A percentile compares a stretch with the other conserved stretches of the same genome.
Evolutionary conservation across 1,140 invertebrate species (phyloP).

Genomic region (Zophobas morio): DNA sequence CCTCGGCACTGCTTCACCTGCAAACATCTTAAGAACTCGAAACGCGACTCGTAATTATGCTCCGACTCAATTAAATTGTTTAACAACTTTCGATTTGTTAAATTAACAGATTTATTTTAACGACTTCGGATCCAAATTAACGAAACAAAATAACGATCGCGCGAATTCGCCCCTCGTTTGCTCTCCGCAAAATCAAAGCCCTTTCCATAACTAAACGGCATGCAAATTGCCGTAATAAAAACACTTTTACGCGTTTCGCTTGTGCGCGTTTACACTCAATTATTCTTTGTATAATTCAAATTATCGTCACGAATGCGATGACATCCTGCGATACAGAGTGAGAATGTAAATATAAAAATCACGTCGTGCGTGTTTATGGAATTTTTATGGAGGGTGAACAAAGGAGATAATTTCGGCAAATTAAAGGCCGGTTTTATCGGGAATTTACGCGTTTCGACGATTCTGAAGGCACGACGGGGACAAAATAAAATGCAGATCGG

Average conservation of each 20-base stretch:
- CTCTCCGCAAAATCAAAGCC: neutral
- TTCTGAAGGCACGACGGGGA: too few species aligned
- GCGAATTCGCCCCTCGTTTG: neutral
- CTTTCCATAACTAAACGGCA: slow-evolving; percentile 11
- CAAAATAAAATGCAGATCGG: too few species aligned
- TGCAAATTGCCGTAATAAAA: slow-evolving; percentile 35
- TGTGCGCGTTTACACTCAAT: slow-evolving; percentile 31
- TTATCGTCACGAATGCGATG: slow-evolving; percentile 26
- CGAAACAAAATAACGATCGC: too few species aligned
- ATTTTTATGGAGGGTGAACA: neutral
- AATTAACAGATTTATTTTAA: slow-evolving; percentile 7
- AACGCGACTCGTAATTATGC: slow-evolving; percentile 32
- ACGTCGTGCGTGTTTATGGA: neutral
- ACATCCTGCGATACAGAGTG: slow-evolving; percentile 5
- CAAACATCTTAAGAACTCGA: slow-evolving; percentile 35
- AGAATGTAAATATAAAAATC: neutral
- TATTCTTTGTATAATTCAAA: slow-evolving; percentile 25
- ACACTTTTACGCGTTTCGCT: slow-evolving; percentile 25
- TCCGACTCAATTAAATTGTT: slow-evolving; percentile 30
- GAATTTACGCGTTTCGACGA: too few species aligned
- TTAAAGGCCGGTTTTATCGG: too few species aligned
- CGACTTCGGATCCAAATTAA: neutral
- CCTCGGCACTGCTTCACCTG: slow-evolving; percentile 30
- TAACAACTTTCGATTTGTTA: slow-evolving; percentile 17
- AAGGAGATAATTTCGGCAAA: too few species aligned